A percentile compares a stretch with the other conserved stretches of the same genome.
phyloP scores from a whole-genome alignment of 2,888 invertebrate species.

The Mythimna lalbum region DNA sequence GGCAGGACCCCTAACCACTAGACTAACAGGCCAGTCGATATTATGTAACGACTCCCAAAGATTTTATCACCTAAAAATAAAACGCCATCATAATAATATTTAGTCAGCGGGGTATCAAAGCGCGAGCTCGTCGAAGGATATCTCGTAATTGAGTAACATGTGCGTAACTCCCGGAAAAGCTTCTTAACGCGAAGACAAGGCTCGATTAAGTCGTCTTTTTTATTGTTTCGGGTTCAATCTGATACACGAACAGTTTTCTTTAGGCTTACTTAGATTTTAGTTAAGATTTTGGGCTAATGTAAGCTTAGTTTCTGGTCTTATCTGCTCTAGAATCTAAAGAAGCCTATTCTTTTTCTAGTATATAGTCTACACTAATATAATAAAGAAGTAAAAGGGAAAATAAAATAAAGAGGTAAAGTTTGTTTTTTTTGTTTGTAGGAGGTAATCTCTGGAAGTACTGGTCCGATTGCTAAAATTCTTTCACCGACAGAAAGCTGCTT shows the following conservation, averaged over 20 bases:
- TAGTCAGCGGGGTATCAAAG: constrained; percentile 20
- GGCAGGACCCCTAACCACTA: too few species aligned
- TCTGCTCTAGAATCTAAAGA: neutral
- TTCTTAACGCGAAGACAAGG: constrained; percentile 40
- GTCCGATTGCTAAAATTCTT: too few species aligned
- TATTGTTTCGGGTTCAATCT: constrained; percentile 47
- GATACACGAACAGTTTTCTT: constrained; percentile 14
- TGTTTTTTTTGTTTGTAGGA: too few species aligned
- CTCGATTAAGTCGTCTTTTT: constrained; percentile 49
- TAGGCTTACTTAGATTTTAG: constrained; percentile 10
- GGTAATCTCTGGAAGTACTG: too few species aligned
- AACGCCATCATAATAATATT: neutral
- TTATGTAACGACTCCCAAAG: neutral
- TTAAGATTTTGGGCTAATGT: neutral
- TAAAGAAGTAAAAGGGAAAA: too few species aligned
- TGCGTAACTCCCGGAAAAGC: constrained; percentile 40
- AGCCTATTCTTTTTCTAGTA: neutral
- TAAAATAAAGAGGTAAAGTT: too few species aligned
- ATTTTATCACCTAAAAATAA: neutral
- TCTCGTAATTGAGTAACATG: constrained; percentile 51
- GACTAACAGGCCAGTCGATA: too few species aligned
- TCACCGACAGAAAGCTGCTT: too few species aligned
- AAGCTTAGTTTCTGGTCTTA: neutral
- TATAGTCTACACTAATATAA: too few species aligned
- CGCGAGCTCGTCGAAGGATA: constrained; percentile 22